Percentiles rank a stretch among this genome's conserved stretches.
phyloP scores from a whole-genome alignment of 2,797 vertebrate genomes.

The Acanthis flammea region DNA sequence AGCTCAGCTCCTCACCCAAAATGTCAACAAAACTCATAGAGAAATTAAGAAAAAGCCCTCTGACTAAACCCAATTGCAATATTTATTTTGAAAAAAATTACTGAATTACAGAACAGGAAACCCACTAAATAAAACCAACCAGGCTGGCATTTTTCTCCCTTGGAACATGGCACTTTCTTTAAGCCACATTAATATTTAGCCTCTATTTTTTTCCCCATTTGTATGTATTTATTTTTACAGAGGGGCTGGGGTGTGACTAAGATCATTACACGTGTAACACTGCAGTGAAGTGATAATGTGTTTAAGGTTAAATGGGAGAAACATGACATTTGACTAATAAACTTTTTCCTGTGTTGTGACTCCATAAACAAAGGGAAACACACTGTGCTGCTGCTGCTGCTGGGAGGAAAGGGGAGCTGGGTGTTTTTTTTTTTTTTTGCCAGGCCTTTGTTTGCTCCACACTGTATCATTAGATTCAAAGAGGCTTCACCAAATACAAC shows the following conservation, averaged over 20 bases:
- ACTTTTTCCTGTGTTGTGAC: slow-evolving; percentile 61
- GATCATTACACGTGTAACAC: slow-evolving; percentile 45
- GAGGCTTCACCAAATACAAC: slow-evolving; percentile 42
- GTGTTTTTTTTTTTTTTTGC: not conserved
- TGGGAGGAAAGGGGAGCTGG: slow-evolving; percentile 13
- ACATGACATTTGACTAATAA: slow-evolving; percentile 47
- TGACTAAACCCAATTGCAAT: slow-evolving; percentile 63
- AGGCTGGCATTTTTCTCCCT: slow-evolving; percentile 56
- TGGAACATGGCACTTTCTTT: slow-evolving; percentile 14
- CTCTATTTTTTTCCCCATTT: not conserved
- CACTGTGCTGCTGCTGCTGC: not conserved
- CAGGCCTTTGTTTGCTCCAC: slow-evolving; percentile 49
- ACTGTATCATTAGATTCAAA: not conserved
- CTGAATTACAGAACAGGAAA: slow-evolving; percentile 71
- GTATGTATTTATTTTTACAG: slow-evolving; percentile 54
- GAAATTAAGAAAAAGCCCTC: slow-evolving; percentile 48
- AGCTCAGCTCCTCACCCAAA: not conserved
- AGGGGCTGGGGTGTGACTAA: slow-evolving; percentile 60
- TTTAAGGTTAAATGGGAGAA: slow-evolving; percentile 64
- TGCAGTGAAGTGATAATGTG: slow-evolving; percentile 45
- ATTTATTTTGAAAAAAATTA: slow-evolving; percentile 74
- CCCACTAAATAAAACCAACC: slow-evolving; percentile 64
- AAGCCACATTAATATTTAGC: not conserved
- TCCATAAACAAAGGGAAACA: slow-evolving; percentile 65
- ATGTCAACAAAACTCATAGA: slow-evolving; percentile 28